A percentile compares a stretch with the other conserved stretches of the same genome.
Evolutionary conservation across 2,888 invertebrate species (phyloP).

Genomic region (Machimus rusticus): DNA sequence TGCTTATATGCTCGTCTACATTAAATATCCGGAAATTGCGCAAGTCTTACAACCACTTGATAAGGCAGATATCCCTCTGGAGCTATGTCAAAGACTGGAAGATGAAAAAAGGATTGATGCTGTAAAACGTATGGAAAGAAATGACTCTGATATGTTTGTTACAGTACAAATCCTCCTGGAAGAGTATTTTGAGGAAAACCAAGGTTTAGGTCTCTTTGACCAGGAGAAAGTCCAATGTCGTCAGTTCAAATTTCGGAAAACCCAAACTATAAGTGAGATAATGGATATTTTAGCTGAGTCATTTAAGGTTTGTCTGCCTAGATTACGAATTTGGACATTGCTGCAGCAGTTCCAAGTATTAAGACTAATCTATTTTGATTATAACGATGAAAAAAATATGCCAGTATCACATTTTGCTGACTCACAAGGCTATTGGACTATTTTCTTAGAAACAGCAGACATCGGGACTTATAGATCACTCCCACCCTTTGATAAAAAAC

Average conservation of each 20-base stretch:
- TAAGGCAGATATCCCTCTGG: conserved; percentile 88
- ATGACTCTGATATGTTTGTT: conserved; percentile 94
- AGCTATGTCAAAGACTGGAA: conserved; percentile 82
- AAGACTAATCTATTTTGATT: conserved; percentile 81
- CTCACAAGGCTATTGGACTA: conserved; percentile 74
- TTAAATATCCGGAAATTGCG: conserved; percentile 83
- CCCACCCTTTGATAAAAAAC: conserved; percentile 86
- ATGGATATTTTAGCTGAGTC: conserved; percentile 82
- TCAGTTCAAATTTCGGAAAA: conserved; percentile 85
- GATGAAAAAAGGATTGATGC: conserved; percentile 93
- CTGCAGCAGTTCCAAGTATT: conserved; percentile 61
- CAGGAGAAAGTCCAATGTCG: conserved; percentile 80
- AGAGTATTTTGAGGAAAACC: conserved; percentile 88
- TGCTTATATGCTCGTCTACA: conserved; percentile 99
- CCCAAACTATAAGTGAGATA: conserved; percentile 81
- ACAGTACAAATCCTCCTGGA: conserved; percentile 84
- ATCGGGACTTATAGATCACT: conserved; percentile 79
- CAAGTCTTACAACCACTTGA: conserved; percentile 87
- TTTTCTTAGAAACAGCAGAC: conserved; percentile 87
- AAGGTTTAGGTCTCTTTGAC: conserved; percentile 93
- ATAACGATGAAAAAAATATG: conserved; percentile 77
- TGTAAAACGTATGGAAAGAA: conserved; percentile 85
- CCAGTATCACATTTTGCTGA: conserved; percentile 78
- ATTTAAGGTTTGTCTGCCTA: conserved; percentile 83
- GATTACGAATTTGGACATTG: conserved; percentile 90